These are phyloP conservation scores for Sciurus carolinensis DNA, from an alignment of 2,797 vertebrate genomes.

Conservation along the genomic window DNA sequence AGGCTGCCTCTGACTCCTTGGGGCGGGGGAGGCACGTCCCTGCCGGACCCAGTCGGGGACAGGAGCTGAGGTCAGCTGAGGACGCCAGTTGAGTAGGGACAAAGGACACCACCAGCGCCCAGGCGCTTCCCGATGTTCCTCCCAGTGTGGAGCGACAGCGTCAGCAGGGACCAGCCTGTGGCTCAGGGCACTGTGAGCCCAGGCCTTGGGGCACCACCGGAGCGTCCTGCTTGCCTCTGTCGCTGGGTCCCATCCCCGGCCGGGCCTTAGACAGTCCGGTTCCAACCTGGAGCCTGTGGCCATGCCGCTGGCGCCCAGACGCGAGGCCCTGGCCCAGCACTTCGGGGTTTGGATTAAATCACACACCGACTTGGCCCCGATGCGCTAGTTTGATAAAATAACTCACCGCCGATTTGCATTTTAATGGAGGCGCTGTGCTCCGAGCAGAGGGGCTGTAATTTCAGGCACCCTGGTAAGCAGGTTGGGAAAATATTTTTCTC, in stretches of 20 bases:
- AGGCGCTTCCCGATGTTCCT: not conserved
- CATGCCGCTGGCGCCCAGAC: not conserved
- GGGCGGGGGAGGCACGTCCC: not conserved
- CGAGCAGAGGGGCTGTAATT: constrained; percentile 82
- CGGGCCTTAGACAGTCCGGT: not conserved
- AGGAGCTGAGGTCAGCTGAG: not conserved
- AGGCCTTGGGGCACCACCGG: not conserved
- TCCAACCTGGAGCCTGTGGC: not conserved
- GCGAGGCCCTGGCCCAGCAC: not conserved
- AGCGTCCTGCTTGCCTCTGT: not conserved
- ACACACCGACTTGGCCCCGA: constrained; percentile 72
- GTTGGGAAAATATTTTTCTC: constrained; percentile 84
- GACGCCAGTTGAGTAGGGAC: not conserved
- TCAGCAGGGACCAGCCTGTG: not conserved
- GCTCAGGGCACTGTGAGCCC: not conserved
- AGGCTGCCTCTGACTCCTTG: not conserved
- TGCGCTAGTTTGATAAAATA: constrained; percentile 80
- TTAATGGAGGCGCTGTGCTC: constrained; percentile 80
- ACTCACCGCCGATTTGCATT: constrained; percentile 83
- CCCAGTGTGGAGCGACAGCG: not conserved
- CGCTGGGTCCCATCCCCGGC: not conserved
- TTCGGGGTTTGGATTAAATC: constrained; percentile 66
- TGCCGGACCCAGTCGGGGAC: not conserved
- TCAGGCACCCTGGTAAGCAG: constrained; percentile 81
- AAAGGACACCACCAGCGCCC: not conserved